Base-by-base conservation (phyloP, 2,888 invertebrate species). In the Polydrusus pterygomalis region DNA sequence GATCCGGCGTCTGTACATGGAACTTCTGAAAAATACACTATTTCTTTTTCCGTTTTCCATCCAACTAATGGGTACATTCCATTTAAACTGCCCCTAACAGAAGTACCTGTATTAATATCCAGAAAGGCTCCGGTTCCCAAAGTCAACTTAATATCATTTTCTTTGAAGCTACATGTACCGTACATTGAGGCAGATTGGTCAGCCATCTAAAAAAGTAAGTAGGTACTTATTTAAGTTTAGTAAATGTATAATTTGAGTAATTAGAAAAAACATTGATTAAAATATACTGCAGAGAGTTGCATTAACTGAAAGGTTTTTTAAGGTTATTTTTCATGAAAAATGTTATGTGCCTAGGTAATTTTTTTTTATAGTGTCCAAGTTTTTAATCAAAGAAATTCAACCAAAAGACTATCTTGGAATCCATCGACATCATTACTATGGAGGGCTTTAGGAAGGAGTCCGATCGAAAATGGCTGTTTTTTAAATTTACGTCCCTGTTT, bases 51-150 rank as follows among this genome's bases (percentile, higher is more conserved):
- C 43, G 92, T 88, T 79, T 90, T 90, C 98, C 98, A 99, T 0
- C 94, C 98, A 43, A 98, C 94, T 25, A 98, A 88, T 0, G 99
- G 98, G 88, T 97, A 97, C 45, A 97, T 89, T 0, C 97, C 97
- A 68, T 92, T 91, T 5, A 95, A 88, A 60, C 96, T 95, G 0
- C 96, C 94, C 84, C 95, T 95, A 0, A 97, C 94, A 77, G 89
- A 85, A 0, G 83, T 79, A 0, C 95, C 95, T 0, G 97, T 96
- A 84, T 96, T 94, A 43, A 97, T 91, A 85, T 97, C 92, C 54
- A 97, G 88, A 87, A 98, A 98, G 0, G 95, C 94, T 0, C 98
- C 98, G 0, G 97, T 98, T 0, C 97, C 97, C 89, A 98, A 90
- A 0, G 97, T 97, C 1, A 97, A 89, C 85, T 97, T 97, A 0